Evolutionary conservation across 1,140 invertebrate species (phyloP), one percentile per base, ranked within the genome.

Genomic region (Papilio glaucus): DNA sequence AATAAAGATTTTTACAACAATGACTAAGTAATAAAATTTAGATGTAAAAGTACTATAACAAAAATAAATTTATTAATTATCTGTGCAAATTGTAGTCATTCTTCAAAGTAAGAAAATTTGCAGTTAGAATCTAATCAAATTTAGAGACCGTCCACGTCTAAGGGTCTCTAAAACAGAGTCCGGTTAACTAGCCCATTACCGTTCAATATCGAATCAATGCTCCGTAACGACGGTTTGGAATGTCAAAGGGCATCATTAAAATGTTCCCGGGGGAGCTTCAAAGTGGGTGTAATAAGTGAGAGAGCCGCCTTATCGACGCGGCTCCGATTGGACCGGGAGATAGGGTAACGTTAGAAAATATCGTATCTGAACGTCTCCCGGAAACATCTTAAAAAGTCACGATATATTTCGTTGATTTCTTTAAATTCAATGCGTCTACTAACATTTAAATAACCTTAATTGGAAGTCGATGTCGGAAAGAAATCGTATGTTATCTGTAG

Each of bases 261-360:
- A 73, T 69, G 68, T 72, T 62, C 53, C 72, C 10, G n/a, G 45
- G 18, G 57, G 57, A 53, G 45, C 42, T 73, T 75, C 74, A 73
- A 75, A 75, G 74, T 75, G 57, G 75, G 74, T 72, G 74, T 71
- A 75, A 72, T 74, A 71, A 77, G 65, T 71, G 62, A 75, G 71
- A 72, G 71, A 75, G 73, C 38, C 60, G 45, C 67, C 69, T 72
- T 78, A 74, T 77, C 72, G 61, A 70, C 49, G 69, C 49, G 65
- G 15, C 24, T 26, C 12, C 70, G 74, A 70, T 72, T 69, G 71
- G 24, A 45, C 13, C 24, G 53, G 12, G 18, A 70, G 71, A 69
- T 72, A 71, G 49, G 71, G 63, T 33, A 69, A 53, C 42, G 45
- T 53, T 49, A 45, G n/a, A 41, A 57, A 26, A 15, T 67, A 41